A percentile compares a stretch with the other conserved stretches of the same genome.
These are phyloP conservation scores for Lagopus leucura DNA, from an alignment of 2,113 vertebrate species.

Conservation along the genomic window DNA sequence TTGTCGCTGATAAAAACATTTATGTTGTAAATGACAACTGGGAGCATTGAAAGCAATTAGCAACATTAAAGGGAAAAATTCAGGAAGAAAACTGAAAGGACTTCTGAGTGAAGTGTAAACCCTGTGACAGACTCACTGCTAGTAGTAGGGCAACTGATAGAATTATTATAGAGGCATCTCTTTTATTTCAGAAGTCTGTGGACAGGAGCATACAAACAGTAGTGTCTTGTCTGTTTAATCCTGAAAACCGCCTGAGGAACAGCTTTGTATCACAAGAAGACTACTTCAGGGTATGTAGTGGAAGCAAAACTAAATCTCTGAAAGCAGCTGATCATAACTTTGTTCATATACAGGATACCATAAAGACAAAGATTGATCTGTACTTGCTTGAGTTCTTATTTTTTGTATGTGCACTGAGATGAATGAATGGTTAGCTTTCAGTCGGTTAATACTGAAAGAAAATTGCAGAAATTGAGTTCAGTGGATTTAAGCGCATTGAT, in stretches of 20 bases:
- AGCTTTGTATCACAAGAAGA: slow-evolving; percentile 76
- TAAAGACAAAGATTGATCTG: not conserved
- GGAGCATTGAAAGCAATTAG: not conserved
- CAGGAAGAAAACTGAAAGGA: not conserved
- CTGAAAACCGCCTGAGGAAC: slow-evolving; percentile 76
- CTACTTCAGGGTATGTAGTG: slow-evolving; percentile 75
- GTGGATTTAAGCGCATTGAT: not conserved
- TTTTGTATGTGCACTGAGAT: not conserved
- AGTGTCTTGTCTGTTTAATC: slow-evolving; percentile 78
- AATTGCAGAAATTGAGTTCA: not conserved
- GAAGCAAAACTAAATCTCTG: not conserved
- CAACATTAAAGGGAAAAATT: not conserved
- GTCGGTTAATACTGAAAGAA: not conserved
- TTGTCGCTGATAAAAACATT: not conserved
- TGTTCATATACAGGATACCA: not conserved
- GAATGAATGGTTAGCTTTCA: not conserved
- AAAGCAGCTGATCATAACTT: not conserved
- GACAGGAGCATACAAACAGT: slow-evolving; percentile 82
- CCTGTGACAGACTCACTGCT: not conserved
- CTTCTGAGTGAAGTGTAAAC: not conserved
- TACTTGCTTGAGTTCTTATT: not conserved
- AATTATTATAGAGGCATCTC: not conserved
- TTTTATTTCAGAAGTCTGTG: slow-evolving; percentile 83
- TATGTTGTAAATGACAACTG: accelerated
- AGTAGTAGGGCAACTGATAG: not conserved